A percentile compares a stretch with the other conserved stretches of the same genome.
phyloP scores from a whole-genome alignment of 2,113 vertebrate genomes.

The Malurus alboscapulatus region DNA sequence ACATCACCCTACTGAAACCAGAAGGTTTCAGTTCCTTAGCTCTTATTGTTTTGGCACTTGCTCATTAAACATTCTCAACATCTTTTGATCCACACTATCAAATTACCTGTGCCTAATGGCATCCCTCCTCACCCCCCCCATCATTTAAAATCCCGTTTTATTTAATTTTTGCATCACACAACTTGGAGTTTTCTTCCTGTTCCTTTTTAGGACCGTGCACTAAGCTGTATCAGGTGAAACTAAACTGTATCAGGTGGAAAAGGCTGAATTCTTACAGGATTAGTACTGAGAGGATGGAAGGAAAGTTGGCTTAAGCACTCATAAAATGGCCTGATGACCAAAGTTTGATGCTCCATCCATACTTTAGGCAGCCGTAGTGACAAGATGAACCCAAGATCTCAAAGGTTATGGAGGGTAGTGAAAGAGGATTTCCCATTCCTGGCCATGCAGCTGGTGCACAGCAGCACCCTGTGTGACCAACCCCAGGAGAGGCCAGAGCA shows the following conservation, averaged over 20 bases:
- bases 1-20: background rate
- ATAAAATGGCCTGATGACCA: background rate
- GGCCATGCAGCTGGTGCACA: background rate
- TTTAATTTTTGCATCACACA: background rate
- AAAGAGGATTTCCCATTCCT: background rate
- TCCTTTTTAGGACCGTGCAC: background rate
- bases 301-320: background rate
- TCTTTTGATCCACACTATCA: background rate
- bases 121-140: background rate
- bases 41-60: background rate
- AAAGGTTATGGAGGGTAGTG: accelerated
- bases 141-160: background rate
- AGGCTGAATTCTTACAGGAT: background rate
- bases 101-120: background rate
- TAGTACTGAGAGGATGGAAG: background rate
- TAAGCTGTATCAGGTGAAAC: background rate
- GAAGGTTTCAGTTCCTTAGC: conserved; percentile 1
- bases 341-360: background rate
- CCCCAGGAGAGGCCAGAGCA: background rate
- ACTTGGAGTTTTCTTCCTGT: background rate
- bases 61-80: background rate
- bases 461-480: background rate
- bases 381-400: background rate
- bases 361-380: background rate
- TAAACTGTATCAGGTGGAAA: background rate